Evolutionary conservation across 2,797 vertebrate species (phyloP), one percentile per base, ranked within the genome.

Genomic region (Takifugu rubripes): DNA sequence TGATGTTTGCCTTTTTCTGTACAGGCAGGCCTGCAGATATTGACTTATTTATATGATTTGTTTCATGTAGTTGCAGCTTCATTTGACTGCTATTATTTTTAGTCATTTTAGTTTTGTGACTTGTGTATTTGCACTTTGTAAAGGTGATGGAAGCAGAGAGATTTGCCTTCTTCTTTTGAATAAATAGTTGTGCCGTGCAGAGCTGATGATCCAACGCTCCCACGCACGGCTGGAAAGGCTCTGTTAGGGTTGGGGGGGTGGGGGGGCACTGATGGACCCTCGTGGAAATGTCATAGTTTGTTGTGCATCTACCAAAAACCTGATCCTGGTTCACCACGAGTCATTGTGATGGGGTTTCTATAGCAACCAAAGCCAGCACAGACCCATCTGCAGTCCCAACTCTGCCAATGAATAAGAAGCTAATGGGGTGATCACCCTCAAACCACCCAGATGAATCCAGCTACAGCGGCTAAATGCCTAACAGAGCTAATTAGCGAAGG

Each of bases 1-100:
- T 51, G 25, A 70, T 59, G 29, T 85, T 84, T 80, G 74, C 78
- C 79, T 86, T 86, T 78, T 82, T 89, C 79, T 89, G 79, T 88
- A 87, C 90, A 92, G 91, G 91, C 91, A 90, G 91, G 91, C 90
- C 91, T 92, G 91, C 85, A 88, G 71, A 88, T 75, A 74, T 81
- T 64, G 64, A 86, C 79, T 85, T 86, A 90, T 87, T 91, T 91
- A 90, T 91, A 14, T 14, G 29, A 77, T 72, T 42, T 61, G 49
- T 55, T 70, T 27, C 56, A 15, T 63, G 25, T 43, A 36, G 52
- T 69, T 61, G 50, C 50, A 3, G 51, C 57, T 79, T 69, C 53
- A 27, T 64, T 77, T 74, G 51, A 77, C 50, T 64, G 64, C 66
- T 59, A 71, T 81, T 83, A 47, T 75, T 79, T 61, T 76, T 63